phyloP scores from a whole-genome alignment of 2,797 vertebrate genomes.

The Fundulus diaphanus region DNA sequence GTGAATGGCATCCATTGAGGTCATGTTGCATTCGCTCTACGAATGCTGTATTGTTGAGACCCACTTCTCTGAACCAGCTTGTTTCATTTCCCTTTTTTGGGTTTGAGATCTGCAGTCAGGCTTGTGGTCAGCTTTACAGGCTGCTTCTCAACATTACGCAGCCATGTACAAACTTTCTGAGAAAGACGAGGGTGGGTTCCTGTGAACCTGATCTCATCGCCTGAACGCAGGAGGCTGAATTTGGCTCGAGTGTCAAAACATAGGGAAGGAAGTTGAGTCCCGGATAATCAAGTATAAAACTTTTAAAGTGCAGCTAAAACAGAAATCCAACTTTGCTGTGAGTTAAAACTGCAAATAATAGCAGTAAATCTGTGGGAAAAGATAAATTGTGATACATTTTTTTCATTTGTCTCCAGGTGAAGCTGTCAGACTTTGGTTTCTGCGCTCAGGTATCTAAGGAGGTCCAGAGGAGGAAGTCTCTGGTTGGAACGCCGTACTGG shows the following conservation, averaged over 20 bases:
- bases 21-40: accelerated
- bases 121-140: neutral
- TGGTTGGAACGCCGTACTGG: slow-evolving; percentile 97
- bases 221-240: neutral
- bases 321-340: neutral
- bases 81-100: slow-evolving; percentile 59
- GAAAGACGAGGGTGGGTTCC: slow-evolving; percentile 3
- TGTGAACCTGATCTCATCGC: neutral
- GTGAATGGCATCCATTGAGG: neutral
- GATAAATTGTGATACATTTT: neutral
- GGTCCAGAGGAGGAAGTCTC: slow-evolving; percentile 92
- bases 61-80: neutral
- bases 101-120: neutral
- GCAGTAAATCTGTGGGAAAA: neutral
- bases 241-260: neutral
- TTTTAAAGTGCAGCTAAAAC: neutral
- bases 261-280: neutral
- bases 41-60: neutral
- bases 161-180: slow-evolving; percentile 22
- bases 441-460: slow-evolving; percentile 97
- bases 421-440: slow-evolving; percentile 96
- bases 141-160: neutral
- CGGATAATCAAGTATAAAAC: neutral
- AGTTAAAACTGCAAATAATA: neutral
- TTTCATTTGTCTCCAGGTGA: slow-evolving; percentile 85